Conservation (phyloP, 2,888 invertebrate genomes). For the Nysson spinosus region DNA sequence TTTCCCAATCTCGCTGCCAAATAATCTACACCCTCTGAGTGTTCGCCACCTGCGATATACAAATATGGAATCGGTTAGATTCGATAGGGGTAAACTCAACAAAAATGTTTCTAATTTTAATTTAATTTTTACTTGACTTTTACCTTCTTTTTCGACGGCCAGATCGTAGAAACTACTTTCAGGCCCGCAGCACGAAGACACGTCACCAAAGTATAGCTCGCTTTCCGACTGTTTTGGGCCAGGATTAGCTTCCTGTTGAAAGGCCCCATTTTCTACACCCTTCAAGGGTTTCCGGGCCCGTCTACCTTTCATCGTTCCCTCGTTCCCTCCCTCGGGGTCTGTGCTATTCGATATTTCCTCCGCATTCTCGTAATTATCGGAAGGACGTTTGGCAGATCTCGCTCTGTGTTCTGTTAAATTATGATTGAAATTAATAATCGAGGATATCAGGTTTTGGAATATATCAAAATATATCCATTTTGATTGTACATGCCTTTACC, state of each 20-base stretch:
- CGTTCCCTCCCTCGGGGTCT: slow-evolving; percentile 69
- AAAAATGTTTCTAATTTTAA: neutral
- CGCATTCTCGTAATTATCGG: slow-evolving; percentile 74
- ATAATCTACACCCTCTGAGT: slow-evolving; percentile 80
- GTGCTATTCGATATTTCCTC: slow-evolving; percentile 71
- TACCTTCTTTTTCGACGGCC: slow-evolving; percentile 78
- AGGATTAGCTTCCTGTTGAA: slow-evolving; percentile 84
- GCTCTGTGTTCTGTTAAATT: slow-evolving; percentile 53
- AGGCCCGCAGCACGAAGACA: slow-evolving; percentile 87
- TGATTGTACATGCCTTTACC: slow-evolving; percentile 54
- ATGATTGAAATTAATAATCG: too few relatives aligned
- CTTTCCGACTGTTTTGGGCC: slow-evolving; percentile 84
- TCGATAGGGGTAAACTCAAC: neutral
- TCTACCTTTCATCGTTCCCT: slow-evolving; percentile 72
- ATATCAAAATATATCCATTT: too few relatives aligned
- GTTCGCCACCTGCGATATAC: slow-evolving; percentile 56
- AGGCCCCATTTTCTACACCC: slow-evolving; percentile 88
- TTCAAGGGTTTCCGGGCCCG: slow-evolving; percentile 79
- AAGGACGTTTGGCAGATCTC: slow-evolving; percentile 65
- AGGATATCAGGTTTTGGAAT: neutral
- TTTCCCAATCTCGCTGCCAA: slow-evolving; percentile 80
- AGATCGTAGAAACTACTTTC: slow-evolving; percentile 81
- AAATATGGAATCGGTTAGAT: neutral
- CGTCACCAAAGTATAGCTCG: slow-evolving; percentile 92
- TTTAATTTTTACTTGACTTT: too few relatives aligned